Evolutionary conservation across 2,888 invertebrate genomes (phyloP), one percentile per base, ranked within the genome.

Genomic region (Oligia fasciuncula): DNA sequence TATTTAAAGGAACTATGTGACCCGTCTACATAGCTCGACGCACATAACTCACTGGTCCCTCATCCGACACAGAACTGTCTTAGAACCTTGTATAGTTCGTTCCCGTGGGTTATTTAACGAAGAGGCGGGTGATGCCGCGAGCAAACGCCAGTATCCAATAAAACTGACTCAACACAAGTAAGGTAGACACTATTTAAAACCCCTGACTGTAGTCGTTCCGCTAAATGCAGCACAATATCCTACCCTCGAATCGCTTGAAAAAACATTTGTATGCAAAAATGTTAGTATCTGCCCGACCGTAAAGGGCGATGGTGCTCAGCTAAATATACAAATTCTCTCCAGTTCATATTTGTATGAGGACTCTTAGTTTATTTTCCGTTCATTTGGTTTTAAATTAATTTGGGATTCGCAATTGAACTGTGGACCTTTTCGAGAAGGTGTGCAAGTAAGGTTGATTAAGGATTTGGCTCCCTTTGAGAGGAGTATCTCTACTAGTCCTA

Each of bases 201-300:
- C 70, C 82, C 85, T 83, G 73, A 84, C 85, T 71, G 77, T 51
- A 71, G 40, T 79, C 54, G 8, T 82, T 79, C 49, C 14, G 49
- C 40, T 82, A 85, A 80, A 79, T 80, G 75, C 80, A 68, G 11
- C 49, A 80, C 70, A 67, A 60, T 68, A 60, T 85, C 57, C 75
- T 29, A 83, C 85, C 85, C 85, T 80, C 65, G 62, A 60, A 80
- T 85, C 74, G 81, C 81, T 63, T 69, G 74, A 80, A 83, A 83
- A 80, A 85, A 75, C 83, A 83, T 83, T 83, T 75, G n/a, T 85
- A 83, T 83, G 83, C 83, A 80, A 83, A 83, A 85, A 75, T 6
- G 49, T 75, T 67, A 67, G 71, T 85, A 84, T 85, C 85, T 72
- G 57, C 51, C 60, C 65, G 85, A n/a, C 75, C 68, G 68, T 85